Base-by-base conservation (phyloP, 2,113 vertebrate genomes). In the Steatornis caripensis region DNA sequence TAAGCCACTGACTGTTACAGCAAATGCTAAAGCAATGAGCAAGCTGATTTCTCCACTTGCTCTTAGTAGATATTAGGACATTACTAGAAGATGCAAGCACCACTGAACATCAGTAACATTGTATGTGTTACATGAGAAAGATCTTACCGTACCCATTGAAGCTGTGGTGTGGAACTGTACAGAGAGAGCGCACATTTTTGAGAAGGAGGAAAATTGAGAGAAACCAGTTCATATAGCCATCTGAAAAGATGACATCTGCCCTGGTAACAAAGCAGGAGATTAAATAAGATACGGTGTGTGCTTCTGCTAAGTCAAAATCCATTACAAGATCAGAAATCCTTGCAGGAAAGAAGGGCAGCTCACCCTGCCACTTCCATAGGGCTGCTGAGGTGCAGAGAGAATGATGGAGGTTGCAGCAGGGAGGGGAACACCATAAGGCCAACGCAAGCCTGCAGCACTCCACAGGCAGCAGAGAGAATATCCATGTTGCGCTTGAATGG, bases 311-410 rank as follows among this genome's bases (percentile, higher is more conserved):
- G 77, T 27, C 68, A 65, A 74, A 94, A 91, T 57, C 45, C 41
- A 61, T 75, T 53, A 26, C 13, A 53, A 85, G 72, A 77, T 53
- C 64, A 81, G 45, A 61, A 66, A 87, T 17, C 37, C 37, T 29
- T 46, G 17, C 55, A 62, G 55, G 32, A 20, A 54, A 58, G 51
- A 74, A 6, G 10, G 43, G 30, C n/a, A 66, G 43, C 43, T 79
- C 46, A 49, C 26, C 15, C 26, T 1, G 2, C 10, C 11, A 22
- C 15, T 41, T 29, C 20, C n/a, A 68, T 0, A 4, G 60, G 55
- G 49, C 55, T 76, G 43, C 57, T 34, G 81, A 69, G 36, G 21
- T 5, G 6, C 37, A 37, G 49, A 45, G 65, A 70, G 32, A 6
- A 49, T n/a, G 53, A 84, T 22, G 19, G 24, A 80, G 49, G 72